Percentiles rank a stretch among this genome's conserved stretches.
phyloP scores from a whole-genome alignment of 23 tunicate genomes.

The Oikopleura albicans region DNA sequence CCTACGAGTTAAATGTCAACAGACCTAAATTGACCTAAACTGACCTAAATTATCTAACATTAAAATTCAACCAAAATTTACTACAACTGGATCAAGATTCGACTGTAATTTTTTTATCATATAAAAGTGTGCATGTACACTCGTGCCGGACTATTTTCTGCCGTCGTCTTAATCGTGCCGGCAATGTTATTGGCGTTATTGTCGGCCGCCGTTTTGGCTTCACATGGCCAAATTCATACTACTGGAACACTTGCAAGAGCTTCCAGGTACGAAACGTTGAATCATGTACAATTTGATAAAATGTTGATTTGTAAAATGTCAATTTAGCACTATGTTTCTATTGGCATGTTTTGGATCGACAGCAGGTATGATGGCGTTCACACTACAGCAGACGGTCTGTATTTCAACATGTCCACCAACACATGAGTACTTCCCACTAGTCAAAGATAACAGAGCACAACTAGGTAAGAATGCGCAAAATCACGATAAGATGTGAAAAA shows the following conservation, averaged over 20 bases:
- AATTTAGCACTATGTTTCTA: neutral
- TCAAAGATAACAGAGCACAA: neutral
- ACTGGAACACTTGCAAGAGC: slow-evolving; percentile 13
- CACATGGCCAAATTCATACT: neutral
- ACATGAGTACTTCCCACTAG: slow-evolving; percentile 6
- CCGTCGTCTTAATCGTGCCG: neutral
- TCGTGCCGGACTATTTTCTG: neutral
- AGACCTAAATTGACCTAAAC: no score
- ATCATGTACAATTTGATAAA: no score
- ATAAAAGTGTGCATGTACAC: slow-evolving; percentile 6
- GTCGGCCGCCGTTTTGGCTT: neutral
- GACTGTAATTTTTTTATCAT: no score
- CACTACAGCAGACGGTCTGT: neutral
- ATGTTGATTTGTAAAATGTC: neutral
- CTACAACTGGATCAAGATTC: no score
- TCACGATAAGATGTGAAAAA: no score
- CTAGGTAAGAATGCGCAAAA: neutral
- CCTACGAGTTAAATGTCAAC: no score
- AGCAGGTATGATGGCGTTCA: neutral
- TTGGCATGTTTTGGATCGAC: neutral
- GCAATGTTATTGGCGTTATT: neutral
- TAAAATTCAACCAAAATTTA: no score
- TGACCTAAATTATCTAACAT: no score
- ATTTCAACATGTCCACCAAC: neutral
- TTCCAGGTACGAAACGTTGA: neutral